Evolutionary conservation across 2,888 invertebrate species (phyloP), one percentile per base, ranked within the genome.

Genomic region (Isoperla grammatica): DNA sequence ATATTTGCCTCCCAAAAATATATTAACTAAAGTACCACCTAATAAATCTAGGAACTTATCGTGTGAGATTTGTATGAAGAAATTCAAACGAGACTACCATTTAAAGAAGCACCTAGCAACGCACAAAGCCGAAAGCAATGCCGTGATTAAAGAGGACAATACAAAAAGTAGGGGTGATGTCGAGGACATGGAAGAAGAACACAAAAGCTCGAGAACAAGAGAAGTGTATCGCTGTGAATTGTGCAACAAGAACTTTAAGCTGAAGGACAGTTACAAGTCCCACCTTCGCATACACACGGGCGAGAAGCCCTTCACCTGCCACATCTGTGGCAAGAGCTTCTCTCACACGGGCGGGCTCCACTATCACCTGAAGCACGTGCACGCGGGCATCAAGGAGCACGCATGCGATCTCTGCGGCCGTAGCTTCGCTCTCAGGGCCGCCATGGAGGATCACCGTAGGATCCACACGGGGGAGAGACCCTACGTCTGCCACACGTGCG

Each of bases 261-360:
- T 57, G 20, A 57, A 57, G 9, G 57, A 57, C 17, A 57, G 48
- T 17, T 19, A 54, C 9, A 50, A 45, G 15, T 67, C 71, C 1
- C 82, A 82, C 66, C 70, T 76, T 72, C 73, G 75, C 61, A 73
- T 73, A 39, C 75, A 75, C 48, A 71, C 68, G 9, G 85, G 84
- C 1, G 85, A 84, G 71, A 75, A 82, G 49, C 82, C 84, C 2
- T 29, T 29, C 35, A 80, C 83, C 1, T 85, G 85, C 67, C 83
- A 85, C 70, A 69, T 82, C 19, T 85, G 85, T 69, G 85, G 84
- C 3, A 83, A 82, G 66, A 81, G 80, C 68, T 85, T 85, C 72
- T 12, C 40, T 0, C 53, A 53, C 8, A 13, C 42, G 8, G 17
- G 53, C 12, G 59, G 23, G 1, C 39, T 58, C 1, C 20, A 13